Evolutionary conservation across 37 sponge, comb jelly and placozoan genomes (phyloP), one percentile per base, ranked within the genome.

Genomic region (Spongilla lacustris): DNA sequence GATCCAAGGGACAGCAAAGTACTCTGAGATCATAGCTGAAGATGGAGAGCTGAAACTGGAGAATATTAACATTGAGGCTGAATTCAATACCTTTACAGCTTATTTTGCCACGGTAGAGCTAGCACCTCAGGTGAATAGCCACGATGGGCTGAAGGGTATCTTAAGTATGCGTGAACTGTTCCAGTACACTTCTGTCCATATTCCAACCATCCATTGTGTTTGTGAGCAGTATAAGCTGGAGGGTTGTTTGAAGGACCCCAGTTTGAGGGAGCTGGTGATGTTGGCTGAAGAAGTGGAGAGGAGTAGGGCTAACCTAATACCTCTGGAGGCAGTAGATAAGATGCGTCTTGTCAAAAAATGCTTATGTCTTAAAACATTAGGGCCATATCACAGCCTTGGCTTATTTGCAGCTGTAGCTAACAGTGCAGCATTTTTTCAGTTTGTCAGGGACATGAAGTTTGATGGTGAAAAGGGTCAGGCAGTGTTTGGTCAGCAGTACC

Each of bases 161-260:
- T 78, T 87, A 72, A 74, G 77, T 32, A 90, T 94, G 84, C 73
- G 89, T 26, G 74, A 94, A 74, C 67, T 94, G 66, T 90, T 94
- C 75, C 94, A 94, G 83, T 94, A 83, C 50, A 71, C 91, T 21
- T 36, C 86, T 21, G 73, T 70, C 0, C 87, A 90, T 80, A 89
- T 94, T 69, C 37, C 81, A 21, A 82, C 69, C 36, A 87, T 94
- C n/a, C 72, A 74, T 49, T 12, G 38, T 77, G 94, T 94, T 31
- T 94, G 91, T 84, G 83, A 80, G 36, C 94, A 94, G 82, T 94
- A 84, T 32, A 66, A 84, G 0, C 75, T 94, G 41, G 28, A 72
- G 21, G 79, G 79, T 8, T 94, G 94, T 69, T 85, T 94, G 12
- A 33, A 48, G 23, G 94, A 94, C 33, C 80, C 70, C 19, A 68